phyloP scores from a whole-genome alignment of 2,888 invertebrate species.

The Labia minor region DNA sequence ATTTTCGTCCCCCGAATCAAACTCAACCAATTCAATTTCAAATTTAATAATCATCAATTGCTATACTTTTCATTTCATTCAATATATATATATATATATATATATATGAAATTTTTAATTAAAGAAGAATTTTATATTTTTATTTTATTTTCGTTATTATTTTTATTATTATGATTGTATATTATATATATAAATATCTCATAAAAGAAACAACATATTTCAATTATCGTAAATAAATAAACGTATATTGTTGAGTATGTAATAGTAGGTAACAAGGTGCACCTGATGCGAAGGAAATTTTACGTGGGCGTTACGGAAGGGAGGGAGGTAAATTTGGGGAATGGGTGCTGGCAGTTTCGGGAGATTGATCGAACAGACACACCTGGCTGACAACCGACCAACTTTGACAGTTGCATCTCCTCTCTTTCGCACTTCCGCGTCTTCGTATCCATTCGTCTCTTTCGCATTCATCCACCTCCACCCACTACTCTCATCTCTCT shows the following conservation, averaged over 20 bases:
- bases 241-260: background rate
- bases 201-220: background rate
- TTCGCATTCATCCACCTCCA: background rate
- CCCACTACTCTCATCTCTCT: background rate
- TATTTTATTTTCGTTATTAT: too few relatives aligned
- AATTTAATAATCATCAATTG: too few relatives aligned
- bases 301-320: background rate
- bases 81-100: too few relatives aligned
- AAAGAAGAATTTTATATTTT: too few relatives aligned
- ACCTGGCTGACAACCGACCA: constrained; percentile 8
- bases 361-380: constrained; percentile 4
- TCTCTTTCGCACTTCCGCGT: background rate
- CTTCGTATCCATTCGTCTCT: background rate
- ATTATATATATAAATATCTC: too few relatives aligned
- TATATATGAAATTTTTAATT: too few relatives aligned
- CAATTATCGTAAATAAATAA: constrained; percentile 13
- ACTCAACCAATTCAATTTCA: too few relatives aligned
- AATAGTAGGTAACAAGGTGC: background rate
- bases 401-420: background rate
- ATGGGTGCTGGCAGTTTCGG: background rate
- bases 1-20: too few relatives aligned
- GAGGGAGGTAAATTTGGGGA: background rate
- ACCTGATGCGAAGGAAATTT: background rate
- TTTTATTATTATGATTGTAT: too few relatives aligned
- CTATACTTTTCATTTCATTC: too few relatives aligned